Percentiles rank a stretch among this genome's conserved stretches.
Conservation (phyloP, 1,140 invertebrate species). For the Drosophila bocqueti region DNA sequence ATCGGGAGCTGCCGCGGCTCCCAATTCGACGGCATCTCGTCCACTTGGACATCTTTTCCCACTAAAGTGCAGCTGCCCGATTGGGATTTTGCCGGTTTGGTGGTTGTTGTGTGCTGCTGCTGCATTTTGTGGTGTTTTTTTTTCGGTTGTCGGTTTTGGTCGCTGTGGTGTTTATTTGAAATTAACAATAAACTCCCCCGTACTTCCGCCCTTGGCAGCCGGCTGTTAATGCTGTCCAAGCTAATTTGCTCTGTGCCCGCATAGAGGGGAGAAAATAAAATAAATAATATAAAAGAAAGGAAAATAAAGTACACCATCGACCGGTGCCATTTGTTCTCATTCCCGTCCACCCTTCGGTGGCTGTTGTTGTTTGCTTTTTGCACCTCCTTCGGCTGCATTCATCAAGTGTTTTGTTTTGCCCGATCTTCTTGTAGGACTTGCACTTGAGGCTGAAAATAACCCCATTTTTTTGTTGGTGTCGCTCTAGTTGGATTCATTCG, state of each 20-base stretch:
- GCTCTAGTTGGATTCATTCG: slow-evolving; percentile 22
- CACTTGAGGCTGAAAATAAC: slow-evolving; percentile 74
- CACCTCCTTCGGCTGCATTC: slow-evolving; percentile 45
- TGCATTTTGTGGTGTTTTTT: slow-evolving; percentile 34
- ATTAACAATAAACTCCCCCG: slow-evolving; percentile 53
- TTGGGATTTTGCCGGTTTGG: slow-evolving; percentile 56
- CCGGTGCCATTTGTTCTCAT: slow-evolving; percentile 38
- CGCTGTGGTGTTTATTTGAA: slow-evolving; percentile 49
- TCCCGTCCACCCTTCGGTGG: slow-evolving; percentile 16
- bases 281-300: slow-evolving; percentile 12
- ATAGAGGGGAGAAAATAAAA: slow-evolving; percentile 28
- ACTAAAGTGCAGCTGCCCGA: slow-evolving; percentile 55
- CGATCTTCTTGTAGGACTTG: slow-evolving; percentile 55
- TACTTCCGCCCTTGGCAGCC: slow-evolving; percentile 38
- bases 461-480: slow-evolving; percentile 18
- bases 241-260: slow-evolving; percentile 56
- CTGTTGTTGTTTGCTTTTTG: slow-evolving; percentile 37
- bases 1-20: slow-evolving; percentile 24
- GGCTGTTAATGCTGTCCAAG: slow-evolving; percentile 42
- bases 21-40: slow-evolving; percentile 37
- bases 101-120: slow-evolving; percentile 40
- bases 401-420: slow-evolving; percentile 65
- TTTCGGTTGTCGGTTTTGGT: slow-evolving; percentile 7
- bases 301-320: slow-evolving; percentile 18
- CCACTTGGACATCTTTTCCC: slow-evolving; percentile 39